Evolutionary conservation across 2,888 invertebrate species (phyloP).

Genomic region (Stenoptilia bipunctidactyla): DNA sequence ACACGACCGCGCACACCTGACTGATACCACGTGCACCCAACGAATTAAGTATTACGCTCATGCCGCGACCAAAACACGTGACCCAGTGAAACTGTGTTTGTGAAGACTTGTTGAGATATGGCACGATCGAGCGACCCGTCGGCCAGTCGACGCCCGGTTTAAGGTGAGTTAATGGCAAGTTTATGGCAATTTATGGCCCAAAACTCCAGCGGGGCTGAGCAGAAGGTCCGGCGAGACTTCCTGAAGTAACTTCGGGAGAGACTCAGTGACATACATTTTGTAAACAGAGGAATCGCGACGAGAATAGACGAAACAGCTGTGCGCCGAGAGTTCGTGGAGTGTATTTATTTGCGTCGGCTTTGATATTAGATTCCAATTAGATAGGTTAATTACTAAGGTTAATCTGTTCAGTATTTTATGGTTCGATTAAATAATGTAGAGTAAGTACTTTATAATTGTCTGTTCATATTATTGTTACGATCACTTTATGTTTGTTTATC

Average conservation of each 20-base stretch:
- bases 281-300: background rate
- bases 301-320: background rate
- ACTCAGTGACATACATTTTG: constrained; percentile 1
- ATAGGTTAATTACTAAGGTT: background rate
- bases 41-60: constrained; percentile 62
- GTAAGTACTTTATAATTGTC: no score
- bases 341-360: no score
- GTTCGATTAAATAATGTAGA: no score
- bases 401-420: background rate
- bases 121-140: constrained; percentile 56
- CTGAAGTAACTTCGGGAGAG: background rate
- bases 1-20: constrained; percentile 59
- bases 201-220: constrained; percentile 8
- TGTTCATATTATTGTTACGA: no score
- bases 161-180: constrained; percentile 65
- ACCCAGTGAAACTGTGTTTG: constrained; percentile 55
- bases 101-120: constrained; percentile 62
- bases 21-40: constrained; percentile 6
- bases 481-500: no score
- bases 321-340: background rate
- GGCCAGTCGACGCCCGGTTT: constrained; percentile 58
- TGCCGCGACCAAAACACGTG: constrained; percentile 66
- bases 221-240: background rate
- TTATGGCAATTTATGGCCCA: constrained; percentile 64
- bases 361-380: background rate